Conservation (phyloP, 2,888 invertebrate species). For the Drosophila percnosoma region DNA sequence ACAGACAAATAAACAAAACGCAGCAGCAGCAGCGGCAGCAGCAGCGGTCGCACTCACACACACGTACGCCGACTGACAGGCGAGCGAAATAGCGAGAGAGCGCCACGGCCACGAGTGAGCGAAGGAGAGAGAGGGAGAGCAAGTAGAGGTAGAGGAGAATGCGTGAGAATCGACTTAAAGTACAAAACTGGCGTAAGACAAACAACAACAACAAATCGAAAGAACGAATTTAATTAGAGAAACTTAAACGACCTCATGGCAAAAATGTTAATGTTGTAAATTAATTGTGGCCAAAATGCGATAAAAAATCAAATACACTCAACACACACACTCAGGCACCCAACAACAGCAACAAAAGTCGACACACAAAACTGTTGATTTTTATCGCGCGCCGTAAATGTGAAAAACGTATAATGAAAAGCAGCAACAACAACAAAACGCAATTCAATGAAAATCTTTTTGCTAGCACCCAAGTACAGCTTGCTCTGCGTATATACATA, state of each 20-base stretch:
- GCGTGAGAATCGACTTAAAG: conserved; percentile 49
- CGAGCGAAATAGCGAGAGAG: conserved; percentile 19
- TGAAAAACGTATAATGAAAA: conserved; percentile 44
- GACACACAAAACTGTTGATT: conserved; percentile 64
- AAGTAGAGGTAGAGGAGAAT: conserved; percentile 27
- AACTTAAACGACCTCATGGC: conserved; percentile 53
- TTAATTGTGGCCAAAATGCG: conserved; percentile 62
- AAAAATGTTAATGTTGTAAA: conserved; percentile 70
- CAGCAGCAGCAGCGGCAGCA: conserved; percentile 43
- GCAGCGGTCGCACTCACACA: conserved; percentile 26
- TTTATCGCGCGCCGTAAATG: conserved; percentile 63
- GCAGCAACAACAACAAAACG: conserved; percentile 34
- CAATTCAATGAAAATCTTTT: conserved; percentile 67
- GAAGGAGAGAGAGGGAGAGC: conserved; percentile 24
- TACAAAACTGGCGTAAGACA: conserved; percentile 66
- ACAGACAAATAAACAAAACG: conserved; percentile 77
- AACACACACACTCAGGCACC: neutral
- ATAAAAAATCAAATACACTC: conserved; percentile 40
- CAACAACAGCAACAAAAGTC: conserved; percentile 17
- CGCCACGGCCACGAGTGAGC: conserved; percentile 1
- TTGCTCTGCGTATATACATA: conserved; percentile 2
- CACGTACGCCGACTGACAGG: conserved; percentile 3
- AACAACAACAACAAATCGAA: conserved; percentile 19
- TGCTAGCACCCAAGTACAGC: conserved; percentile 50
- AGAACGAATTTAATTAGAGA: conserved; percentile 49